These are phyloP conservation scores for Galerucella pusilla DNA, from an alignment of 2,888 invertebrate genomes.

Conservation along the genomic window DNA sequence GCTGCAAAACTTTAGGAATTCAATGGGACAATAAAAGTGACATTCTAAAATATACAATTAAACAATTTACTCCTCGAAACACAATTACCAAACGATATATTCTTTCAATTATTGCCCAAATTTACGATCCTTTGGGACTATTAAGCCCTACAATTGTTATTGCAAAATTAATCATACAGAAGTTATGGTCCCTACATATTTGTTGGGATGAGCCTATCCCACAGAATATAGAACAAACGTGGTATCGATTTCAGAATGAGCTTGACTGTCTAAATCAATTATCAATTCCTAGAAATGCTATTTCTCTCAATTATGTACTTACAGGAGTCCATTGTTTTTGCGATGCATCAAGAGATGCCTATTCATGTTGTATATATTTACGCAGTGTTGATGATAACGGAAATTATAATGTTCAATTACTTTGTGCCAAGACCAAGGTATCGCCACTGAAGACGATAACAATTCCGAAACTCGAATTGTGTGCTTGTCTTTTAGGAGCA, in stretches of 20 bases:
- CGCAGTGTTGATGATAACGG: not conserved
- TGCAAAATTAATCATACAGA: constrained; percentile 33
- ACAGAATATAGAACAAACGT: constrained; percentile 20
- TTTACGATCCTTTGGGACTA: constrained; percentile 39
- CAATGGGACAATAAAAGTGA: constrained; percentile 30
- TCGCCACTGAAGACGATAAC: constrained; percentile 35
- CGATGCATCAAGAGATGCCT: constrained; percentile 2
- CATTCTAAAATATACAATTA: constrained; percentile 23
- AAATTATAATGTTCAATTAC: constrained; percentile 20
- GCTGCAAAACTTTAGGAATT: constrained; percentile 38
- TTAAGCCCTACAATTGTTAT: constrained; percentile 27
- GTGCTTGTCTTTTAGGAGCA: constrained; percentile 20
- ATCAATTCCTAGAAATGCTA: constrained; percentile 22
- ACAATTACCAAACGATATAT: constrained; percentile 29
- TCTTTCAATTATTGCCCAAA: constrained; percentile 31
- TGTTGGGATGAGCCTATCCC: no score
- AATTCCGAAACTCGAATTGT: constrained; percentile 40
- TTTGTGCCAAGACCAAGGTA: constrained; percentile 40
- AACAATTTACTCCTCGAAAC: not conserved
- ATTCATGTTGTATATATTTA: not conserved
- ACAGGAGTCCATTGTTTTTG: not conserved
- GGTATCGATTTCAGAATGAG: constrained; percentile 15
- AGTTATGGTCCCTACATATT: constrained; percentile 26
- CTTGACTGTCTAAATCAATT: constrained; percentile 6
- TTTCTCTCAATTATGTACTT: not conserved